A percentile compares a stretch with the other conserved stretches of the same genome.
Evolutionary conservation across 2,888 invertebrate genomes (phyloP).

Genomic region (Macrosiphum euphorbiae): DNA sequence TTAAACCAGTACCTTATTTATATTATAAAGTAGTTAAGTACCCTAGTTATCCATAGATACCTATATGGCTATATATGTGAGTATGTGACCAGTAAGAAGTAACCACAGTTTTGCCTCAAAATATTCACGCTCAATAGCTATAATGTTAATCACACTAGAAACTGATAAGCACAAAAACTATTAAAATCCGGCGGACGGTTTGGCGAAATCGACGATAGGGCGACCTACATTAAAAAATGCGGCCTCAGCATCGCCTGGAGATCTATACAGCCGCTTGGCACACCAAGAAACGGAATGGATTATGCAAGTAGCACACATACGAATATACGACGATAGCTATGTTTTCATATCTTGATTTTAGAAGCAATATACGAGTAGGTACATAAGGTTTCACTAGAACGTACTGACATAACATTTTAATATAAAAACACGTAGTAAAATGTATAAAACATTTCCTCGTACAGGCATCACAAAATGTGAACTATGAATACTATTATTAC

Average conservation of each 20-base stretch:
- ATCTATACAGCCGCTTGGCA: slow-evolving; percentile 36
- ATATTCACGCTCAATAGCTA: background rate
- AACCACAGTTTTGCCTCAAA: background rate
- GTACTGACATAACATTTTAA: slow-evolving; percentile 25
- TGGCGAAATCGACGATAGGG: slow-evolving; percentile 61
- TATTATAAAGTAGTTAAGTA: background rate
- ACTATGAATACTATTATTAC: background rate
- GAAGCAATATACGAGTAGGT: slow-evolving; percentile 4
- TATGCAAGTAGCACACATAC: slow-evolving; percentile 62
- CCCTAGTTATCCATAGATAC: background rate
- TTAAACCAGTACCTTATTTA: background rate
- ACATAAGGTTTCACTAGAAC: slow-evolving; percentile 22
- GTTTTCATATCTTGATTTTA: slow-evolving; percentile 49
- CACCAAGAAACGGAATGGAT: slow-evolving; percentile 49
- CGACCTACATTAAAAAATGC: slow-evolving; percentile 64
- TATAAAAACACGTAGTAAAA: slow-evolving; percentile 26
- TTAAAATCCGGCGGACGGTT: slow-evolving; percentile 39
- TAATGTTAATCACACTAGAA: slow-evolving; percentile 24
- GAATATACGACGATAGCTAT: slow-evolving; percentile 18
- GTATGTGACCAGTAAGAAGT: background rate
- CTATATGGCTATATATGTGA: no score
- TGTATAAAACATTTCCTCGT: background rate
- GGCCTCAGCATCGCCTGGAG: slow-evolving; percentile 60
- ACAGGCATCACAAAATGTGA: background rate
- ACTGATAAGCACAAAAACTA: slow-evolving; percentile 33